phyloP scores from a whole-genome alignment of 64 coral and sea anemone genomes.

The Porites lutea region DNA sequence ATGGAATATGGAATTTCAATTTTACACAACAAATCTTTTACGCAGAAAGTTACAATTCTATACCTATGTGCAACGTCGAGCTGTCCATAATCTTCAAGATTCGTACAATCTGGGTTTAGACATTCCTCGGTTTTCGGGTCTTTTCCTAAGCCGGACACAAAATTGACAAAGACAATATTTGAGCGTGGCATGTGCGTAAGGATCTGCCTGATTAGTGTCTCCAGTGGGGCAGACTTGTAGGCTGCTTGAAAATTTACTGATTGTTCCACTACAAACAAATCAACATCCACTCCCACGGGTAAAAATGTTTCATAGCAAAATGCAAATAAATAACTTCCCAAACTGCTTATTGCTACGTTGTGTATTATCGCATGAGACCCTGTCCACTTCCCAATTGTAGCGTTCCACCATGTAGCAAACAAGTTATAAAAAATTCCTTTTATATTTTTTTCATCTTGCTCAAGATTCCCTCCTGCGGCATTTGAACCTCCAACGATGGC shows the following conservation, averaged over 20 bases:
- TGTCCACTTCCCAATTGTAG: slow-evolving; percentile 17
- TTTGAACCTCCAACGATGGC: slow-evolving; percentile 67
- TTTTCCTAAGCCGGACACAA: no score
- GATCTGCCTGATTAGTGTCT: no score
- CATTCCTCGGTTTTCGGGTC: no score
- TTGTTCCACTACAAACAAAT: slow-evolving; percentile 51
- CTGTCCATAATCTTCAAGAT: no score
- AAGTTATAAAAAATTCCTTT: slow-evolving; percentile 42
- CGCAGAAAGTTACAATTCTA: no score
- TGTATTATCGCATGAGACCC: slow-evolving; percentile 19
- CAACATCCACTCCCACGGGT: slow-evolving; percentile 15
- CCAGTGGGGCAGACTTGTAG: no score
- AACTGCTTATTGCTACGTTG: slow-evolving; percentile 25
- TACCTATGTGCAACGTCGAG: no score
- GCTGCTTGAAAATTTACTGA: slow-evolving; percentile 41
- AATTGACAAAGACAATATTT: no score
- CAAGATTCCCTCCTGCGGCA: slow-evolving; percentile 52
- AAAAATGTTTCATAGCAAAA: slow-evolving; percentile 65
- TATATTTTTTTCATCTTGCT: slow-evolving; percentile 60
- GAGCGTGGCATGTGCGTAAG: no score
- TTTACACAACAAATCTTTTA: no score
- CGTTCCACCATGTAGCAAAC: slow-evolving; percentile 53
- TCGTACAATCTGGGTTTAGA: no score
- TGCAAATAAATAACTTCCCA: slow-evolving; percentile 34
- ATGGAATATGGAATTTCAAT: no score